These are phyloP conservation scores for Clupea harengus DNA, from an alignment of 2,113 vertebrate species.

Conservation along the genomic window DNA sequence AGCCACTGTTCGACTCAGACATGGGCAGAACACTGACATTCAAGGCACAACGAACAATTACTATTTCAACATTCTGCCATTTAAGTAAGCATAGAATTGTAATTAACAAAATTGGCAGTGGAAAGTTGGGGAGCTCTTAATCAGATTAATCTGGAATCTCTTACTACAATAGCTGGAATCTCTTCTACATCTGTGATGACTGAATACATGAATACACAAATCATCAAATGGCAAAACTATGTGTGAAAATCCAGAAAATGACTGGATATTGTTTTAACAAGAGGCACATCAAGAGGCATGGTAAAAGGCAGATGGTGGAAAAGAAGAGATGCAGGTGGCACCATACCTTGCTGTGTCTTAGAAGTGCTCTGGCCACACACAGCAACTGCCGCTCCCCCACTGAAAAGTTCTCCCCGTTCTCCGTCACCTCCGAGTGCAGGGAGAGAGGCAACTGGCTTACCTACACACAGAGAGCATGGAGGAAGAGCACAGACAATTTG, in stretches of 20 bases:
- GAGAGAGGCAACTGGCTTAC: constrained; percentile 71
- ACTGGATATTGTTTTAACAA: no score
- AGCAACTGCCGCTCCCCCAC: constrained; percentile 77
- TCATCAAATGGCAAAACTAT: background rate
- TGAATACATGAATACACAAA: background rate
- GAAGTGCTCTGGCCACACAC: constrained; percentile 77
- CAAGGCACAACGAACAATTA: background rate
- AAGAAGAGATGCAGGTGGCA: background rate
- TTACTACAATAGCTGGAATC: background rate
- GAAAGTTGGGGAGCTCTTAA: background rate
- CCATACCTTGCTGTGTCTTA: constrained; percentile 78
- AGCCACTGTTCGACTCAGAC: background rate
- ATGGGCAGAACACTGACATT: background rate
- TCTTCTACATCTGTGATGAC: background rate
- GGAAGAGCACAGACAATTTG: background rate
- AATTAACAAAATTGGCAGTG: background rate
- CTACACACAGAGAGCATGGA: constrained; percentile 53
- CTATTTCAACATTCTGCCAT: background rate
- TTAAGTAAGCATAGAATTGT: background rate
- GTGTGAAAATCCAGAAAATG: no score
- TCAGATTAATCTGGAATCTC: background rate
- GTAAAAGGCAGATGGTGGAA: background rate
- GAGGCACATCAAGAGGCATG: background rate
- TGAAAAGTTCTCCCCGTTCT: constrained; percentile 81
- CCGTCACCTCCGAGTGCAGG: constrained; percentile 72